phyloP scores from a whole-genome alignment of 2,113 vertebrate species.

The Camelus dromedarius region DNA sequence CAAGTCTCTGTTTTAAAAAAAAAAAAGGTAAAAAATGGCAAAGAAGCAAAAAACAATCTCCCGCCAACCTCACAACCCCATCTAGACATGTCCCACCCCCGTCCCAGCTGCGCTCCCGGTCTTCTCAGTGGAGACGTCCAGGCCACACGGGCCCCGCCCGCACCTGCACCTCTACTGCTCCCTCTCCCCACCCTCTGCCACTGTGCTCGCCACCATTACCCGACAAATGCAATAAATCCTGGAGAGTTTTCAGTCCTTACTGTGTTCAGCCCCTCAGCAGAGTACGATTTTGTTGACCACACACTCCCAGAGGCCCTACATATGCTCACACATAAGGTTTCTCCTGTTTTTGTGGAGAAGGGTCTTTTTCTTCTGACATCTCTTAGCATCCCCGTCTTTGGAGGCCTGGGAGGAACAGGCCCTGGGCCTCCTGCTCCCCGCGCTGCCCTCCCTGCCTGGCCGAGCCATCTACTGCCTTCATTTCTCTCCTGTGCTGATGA shows the following conservation, averaged over 20 bases:
- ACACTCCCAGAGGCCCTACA: too few species aligned
- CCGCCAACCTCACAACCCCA: background rate
- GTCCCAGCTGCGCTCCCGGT: background rate
- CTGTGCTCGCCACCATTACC: background rate
- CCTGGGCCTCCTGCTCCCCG: too few species aligned
- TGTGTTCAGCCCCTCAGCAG: background rate
- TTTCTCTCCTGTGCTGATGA: background rate
- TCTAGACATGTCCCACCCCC: background rate
- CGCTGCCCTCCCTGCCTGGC: background rate
- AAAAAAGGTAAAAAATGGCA: background rate
- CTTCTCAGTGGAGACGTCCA: background rate
- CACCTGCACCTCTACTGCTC: accelerated
- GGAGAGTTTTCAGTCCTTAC: background rate
- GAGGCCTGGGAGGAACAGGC: background rate
- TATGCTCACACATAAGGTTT: background rate
- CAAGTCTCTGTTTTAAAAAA: background rate
- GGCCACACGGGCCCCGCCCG: background rate
- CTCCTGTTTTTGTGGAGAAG: background rate
- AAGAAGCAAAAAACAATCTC: background rate
- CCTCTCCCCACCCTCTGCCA: background rate
- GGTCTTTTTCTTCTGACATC: background rate
- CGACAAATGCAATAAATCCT: background rate
- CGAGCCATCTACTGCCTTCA: accelerated
- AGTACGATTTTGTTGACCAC: background rate
- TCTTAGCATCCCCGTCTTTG: background rate